phyloP scores from a whole-genome alignment of 1,140 invertebrate genomes.

The Nilaparvata lugens region DNA sequence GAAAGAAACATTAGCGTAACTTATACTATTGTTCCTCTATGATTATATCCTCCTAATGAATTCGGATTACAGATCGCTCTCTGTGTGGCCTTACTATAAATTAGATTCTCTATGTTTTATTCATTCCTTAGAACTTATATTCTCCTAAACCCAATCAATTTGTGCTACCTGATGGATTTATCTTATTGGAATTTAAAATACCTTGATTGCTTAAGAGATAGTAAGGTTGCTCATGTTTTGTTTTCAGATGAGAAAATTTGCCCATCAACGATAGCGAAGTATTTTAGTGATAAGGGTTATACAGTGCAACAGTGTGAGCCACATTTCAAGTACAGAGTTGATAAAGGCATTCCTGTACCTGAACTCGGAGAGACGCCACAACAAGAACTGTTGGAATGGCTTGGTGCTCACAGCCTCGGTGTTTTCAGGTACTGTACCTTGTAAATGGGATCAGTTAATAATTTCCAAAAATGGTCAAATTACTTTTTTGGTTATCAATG shows the following conservation, averaged over 20 bases:
- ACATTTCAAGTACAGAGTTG: constrained; percentile 27
- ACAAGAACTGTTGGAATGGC: constrained; percentile 42
- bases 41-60: too few species aligned
- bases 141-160: too few species aligned
- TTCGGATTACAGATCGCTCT: too few species aligned
- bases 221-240: constrained; percentile 2
- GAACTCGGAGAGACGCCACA: constrained; percentile 23
- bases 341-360: constrained; percentile 36
- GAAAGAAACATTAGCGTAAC: too few species aligned
- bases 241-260: constrained; percentile 40
- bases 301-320: constrained; percentile 37
- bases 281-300: constrained; percentile 40
- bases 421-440: constrained; percentile 34
- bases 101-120: too few species aligned
- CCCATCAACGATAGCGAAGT: constrained; percentile 49
- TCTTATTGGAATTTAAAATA: constrained; percentile 14
- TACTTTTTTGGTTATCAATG: too few species aligned
- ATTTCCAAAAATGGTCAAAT: too few species aligned
- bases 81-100: too few species aligned
- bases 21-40: too few species aligned
- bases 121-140: too few species aligned
- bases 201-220: background rate
- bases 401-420: constrained; percentile 40
- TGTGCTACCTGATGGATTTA: background rate
- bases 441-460: constrained; percentile 17